phyloP scores from a whole-genome alignment of 1,140 invertebrate species.

The Pteromalus puparum region DNA sequence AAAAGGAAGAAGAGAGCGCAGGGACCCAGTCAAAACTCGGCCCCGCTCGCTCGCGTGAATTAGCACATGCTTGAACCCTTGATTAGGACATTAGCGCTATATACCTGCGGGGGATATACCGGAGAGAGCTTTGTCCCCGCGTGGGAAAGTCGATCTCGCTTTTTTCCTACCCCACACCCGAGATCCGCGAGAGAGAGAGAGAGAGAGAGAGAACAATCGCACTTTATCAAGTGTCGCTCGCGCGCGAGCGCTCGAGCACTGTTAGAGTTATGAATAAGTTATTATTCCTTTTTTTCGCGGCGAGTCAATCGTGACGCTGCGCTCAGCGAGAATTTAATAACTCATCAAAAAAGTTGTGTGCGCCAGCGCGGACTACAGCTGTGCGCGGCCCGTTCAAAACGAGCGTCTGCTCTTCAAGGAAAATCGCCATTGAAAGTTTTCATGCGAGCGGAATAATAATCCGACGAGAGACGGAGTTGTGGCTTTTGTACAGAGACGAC shows the following conservation, averaged over 20 bases:
- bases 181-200: background rate
- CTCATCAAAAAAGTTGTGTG: no score
- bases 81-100: constrained; percentile 42
- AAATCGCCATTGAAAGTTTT: constrained; percentile 1
- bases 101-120: background rate
- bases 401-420: background rate
- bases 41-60: constrained; percentile 10
- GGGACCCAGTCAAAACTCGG: background rate
- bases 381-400: background rate
- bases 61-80: constrained; percentile 36
- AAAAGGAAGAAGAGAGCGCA: background rate
- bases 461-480: background rate
- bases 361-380: no score
- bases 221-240: background rate
- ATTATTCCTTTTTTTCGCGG: background rate
- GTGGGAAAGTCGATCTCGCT: constrained; percentile 20
- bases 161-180: background rate
- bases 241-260: background rate
- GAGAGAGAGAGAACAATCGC: background rate
- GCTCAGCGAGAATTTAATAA: background rate
- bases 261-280: background rate
- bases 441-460: constrained; percentile 8
- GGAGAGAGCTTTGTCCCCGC: background rate
- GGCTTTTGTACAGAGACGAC: background rate
- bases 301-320: background rate